Percentiles rank a stretch among this genome's conserved stretches.
phyloP scores from a whole-genome alignment of 2,888 invertebrate genomes.

The Diachrysia chrysitis region DNA sequence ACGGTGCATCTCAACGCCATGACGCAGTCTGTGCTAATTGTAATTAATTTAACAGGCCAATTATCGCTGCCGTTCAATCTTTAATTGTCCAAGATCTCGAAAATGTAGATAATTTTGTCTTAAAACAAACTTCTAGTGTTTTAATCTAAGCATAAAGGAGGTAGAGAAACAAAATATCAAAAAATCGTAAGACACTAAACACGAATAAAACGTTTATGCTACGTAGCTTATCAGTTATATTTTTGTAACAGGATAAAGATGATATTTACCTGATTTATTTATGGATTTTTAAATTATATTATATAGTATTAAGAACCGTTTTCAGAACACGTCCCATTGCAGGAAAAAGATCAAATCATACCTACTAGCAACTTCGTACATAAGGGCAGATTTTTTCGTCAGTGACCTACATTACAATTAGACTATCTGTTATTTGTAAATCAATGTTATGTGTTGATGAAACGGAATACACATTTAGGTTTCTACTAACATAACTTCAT shows the following conservation, averaged over 20 bases:
- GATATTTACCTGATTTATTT: background rate
- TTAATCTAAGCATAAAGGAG: too few relatives aligned
- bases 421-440: too few relatives aligned
- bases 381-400: too few relatives aligned
- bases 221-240: background rate
- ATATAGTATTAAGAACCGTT: too few relatives aligned
- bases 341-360: background rate
- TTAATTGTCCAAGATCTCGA: background rate
- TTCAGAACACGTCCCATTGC: too few relatives aligned
- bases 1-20: constrained; percentile 13
- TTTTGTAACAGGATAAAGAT: background rate
- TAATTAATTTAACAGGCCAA: background rate
- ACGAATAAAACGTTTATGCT: background rate
- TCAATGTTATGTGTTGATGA: too few relatives aligned
- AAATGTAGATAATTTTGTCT: background rate
- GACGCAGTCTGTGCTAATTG: constrained; percentile 33
- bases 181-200: background rate
- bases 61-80: background rate
- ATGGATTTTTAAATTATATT: background rate
- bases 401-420: too few relatives aligned
- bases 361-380: too few relatives aligned
- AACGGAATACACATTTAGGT: too few relatives aligned
- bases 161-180: background rate
- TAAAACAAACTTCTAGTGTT: too few relatives aligned
- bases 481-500: too few relatives aligned